Base-by-base conservation (phyloP, 2,888 invertebrate species). In the Limnephilus lunatus region DNA sequence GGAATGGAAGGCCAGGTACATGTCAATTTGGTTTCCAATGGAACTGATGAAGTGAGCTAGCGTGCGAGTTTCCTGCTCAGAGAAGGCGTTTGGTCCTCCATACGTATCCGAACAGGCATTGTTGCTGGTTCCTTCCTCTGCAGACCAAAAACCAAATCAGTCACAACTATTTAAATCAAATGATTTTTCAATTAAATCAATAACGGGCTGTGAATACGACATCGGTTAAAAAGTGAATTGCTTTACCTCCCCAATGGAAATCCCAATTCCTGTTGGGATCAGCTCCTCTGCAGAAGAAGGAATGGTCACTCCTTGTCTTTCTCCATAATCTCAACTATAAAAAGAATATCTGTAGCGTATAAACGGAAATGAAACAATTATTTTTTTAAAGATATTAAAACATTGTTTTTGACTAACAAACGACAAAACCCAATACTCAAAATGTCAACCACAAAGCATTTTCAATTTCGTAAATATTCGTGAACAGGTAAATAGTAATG, bases 291-390 rank as follows among this genome's bases (percentile, higher is more conserved):
- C 93, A 93, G 5, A 85, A 39, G 83, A 68, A 90, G 39, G 91
- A 91, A 32, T 80, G 53, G 19, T 96, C 80, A 32, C 96, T 95
- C 89, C 95, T 95, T 0, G 97, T 97, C 94, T 98, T 98, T 2
- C 98, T 96, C 98, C 98, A 98, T 95, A 98, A 95, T 93, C 98
- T 96, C 94, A 95, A 97, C 98, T 93, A 97, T 97, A 90, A 44
- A 30, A n/a, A 7, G 15, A 39, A 30, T 30, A 1, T 3, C 15
- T 15, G 81, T 32, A n/a, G 30, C 14, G 15, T 48, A 15, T 15
- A 48, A 48, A 14, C 0, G 15, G 15, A 14, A 48, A 14, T 48
- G 3, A 11, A 44, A 44, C 44, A 12, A 44, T 39, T 7, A 44
- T 9, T 39, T 9, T 11, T 12, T 44, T 12, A 12, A 44, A 44